Conservation (phyloP, 2,113 vertebrate genomes). For the Abramis brama region DNA sequence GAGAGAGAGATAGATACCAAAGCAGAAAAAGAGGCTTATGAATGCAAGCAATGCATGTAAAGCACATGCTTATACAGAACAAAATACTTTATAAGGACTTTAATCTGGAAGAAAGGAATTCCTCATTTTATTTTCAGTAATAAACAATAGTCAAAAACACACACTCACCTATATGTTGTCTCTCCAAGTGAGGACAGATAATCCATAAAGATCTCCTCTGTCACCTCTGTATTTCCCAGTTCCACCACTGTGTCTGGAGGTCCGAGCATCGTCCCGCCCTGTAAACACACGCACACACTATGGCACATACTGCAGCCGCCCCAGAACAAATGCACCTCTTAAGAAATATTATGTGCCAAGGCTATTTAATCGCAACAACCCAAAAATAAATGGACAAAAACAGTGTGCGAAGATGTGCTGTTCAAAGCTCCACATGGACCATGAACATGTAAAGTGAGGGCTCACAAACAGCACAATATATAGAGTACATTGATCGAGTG, state of each 20-base stretch:
- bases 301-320: background rate
- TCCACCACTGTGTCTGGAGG: constrained; percentile 92
- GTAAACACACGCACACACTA: constrained; percentile 51
- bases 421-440: background rate
- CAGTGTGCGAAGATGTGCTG: background rate
- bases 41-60: background rate
- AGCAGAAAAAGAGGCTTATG: background rate
- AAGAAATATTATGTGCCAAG: background rate
- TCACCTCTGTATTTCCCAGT: constrained; percentile 87
- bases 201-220: constrained; percentile 89
- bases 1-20: background rate
- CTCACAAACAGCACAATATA: background rate
- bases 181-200: constrained; percentile 87
- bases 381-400: background rate
- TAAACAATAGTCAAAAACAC: background rate
- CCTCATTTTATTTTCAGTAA: background rate
- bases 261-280: constrained; percentile 91
- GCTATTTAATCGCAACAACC: background rate
- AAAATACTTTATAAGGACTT: background rate
- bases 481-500: too few species aligned
- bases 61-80: background rate
- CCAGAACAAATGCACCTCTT: background rate
- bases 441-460: constrained; percentile 4
- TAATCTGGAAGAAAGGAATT: background rate
- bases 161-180: constrained; percentile 84